Percentiles rank a stretch among this genome's conserved stretches.
These are phyloP conservation scores for Rattus norvegicus DNA, from an alignment of 2,113 vertebrate species.

Conservation along the genomic window GRCr8 NC_086035.1:16443501-16444000, in stretches of 20 bases:
- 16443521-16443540: background rate
- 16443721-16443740: conserved; percentile 18
- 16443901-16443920: background rate
- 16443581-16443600: background rate
- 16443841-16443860: background rate
- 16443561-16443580: conserved; percentile 33
- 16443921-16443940: background rate
- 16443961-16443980: too few relatives aligned
- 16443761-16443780: background rate
- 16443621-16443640: conserved; percentile 62
- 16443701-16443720: conserved; percentile 41
- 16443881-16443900: background rate
- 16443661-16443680: conserved; percentile 70
- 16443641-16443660: conserved; percentile 73
- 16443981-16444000: too few relatives aligned
- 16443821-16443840: background rate
- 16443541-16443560: background rate
- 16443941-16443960: background rate
- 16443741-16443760: background rate
- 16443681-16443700: conserved; percentile 64
- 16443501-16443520: background rate
- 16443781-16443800: background rate
- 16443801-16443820: too few relatives aligned
- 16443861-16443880: background rate
- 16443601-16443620: accelerated